Percentiles rank a stretch among this genome's conserved stretches.
Conservation (phyloP, 1,140 invertebrate species). For the Adoxophyes honmai region DNA sequence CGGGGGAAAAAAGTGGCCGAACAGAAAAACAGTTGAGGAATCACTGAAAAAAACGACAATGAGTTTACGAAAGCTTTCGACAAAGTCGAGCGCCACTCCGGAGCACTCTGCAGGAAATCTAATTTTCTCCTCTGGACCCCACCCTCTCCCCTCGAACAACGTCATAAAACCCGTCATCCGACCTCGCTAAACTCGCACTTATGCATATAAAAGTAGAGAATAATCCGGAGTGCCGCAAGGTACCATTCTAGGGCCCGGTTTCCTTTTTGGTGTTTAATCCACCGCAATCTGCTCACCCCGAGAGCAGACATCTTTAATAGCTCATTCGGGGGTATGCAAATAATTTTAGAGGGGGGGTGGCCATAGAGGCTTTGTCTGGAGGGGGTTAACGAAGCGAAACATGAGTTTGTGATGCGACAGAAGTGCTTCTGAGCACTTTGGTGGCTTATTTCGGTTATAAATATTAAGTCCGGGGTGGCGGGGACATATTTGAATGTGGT, state of each 20-base stretch:
- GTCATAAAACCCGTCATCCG: slow-evolving; percentile 45
- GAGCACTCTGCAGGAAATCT: slow-evolving; percentile 60
- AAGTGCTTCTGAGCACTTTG: slow-evolving; percentile 51
- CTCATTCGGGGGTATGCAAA: slow-evolving; percentile 73
- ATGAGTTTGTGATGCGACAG: slow-evolving; percentile 48
- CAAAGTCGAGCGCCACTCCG: slow-evolving; percentile 52
- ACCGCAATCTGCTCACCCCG: slow-evolving; percentile 69
- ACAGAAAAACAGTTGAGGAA: slow-evolving; percentile 50
- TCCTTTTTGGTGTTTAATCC: slow-evolving; percentile 70
- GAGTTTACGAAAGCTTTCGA: slow-evolving; percentile 48
- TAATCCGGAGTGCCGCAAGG: slow-evolving; percentile 38
- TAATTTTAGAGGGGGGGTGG: slow-evolving; percentile 59
- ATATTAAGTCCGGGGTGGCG: slow-evolving; percentile 41
- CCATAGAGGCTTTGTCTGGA: slow-evolving; percentile 70
- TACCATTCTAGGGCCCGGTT: slow-evolving; percentile 28
- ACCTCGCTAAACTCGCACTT: slow-evolving; percentile 48
- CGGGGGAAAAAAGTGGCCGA: slow-evolving; percentile 45
- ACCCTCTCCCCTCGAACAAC: slow-evolving; percentile 32
- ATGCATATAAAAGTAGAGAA: slow-evolving; percentile 43
- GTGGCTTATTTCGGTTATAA: slow-evolving; percentile 55
- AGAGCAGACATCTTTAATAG: slow-evolving; percentile 66
- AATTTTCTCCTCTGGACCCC: slow-evolving; percentile 60
- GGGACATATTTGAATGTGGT: slow-evolving; percentile 37
- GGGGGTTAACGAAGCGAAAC: slow-evolving; percentile 60
- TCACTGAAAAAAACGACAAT: slow-evolving; percentile 39